These are phyloP conservation scores for Ips typographus DNA, from an alignment of 1,140 invertebrate species.

Conservation along the genomic window DNA sequence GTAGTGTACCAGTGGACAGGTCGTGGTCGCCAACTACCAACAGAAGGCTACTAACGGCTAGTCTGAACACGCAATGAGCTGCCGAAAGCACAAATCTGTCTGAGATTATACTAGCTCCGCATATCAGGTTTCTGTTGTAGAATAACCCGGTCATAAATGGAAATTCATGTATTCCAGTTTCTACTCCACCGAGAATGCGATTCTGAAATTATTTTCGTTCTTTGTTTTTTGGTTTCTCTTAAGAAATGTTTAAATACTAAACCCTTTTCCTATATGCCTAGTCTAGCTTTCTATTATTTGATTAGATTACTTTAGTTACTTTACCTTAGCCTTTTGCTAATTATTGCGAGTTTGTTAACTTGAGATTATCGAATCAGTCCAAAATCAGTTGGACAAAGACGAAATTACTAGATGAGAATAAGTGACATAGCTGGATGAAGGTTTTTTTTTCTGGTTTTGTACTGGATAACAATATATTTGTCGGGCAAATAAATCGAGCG, in stretches of 20 bases:
- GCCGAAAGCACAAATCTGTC: constrained; percentile 65
- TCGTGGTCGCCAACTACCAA: constrained; percentile 57
- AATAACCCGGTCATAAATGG: constrained; percentile 67
- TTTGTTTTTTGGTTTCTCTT: not conserved
- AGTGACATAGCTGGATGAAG: too few species aligned
- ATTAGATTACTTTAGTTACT: too few species aligned
- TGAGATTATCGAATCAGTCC: too few species aligned
- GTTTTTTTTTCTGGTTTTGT: too few species aligned
- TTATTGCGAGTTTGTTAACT: too few species aligned
- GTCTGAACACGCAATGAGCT: constrained; percentile 62
- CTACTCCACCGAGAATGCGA: constrained; percentile 62
- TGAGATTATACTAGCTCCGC: constrained; percentile 68
- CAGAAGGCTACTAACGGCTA: constrained; percentile 39
- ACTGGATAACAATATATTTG: too few species aligned
- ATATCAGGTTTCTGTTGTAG: constrained; percentile 56
- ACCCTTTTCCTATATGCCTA: not conserved
- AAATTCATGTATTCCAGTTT: constrained; percentile 64
- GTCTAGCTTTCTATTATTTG: too few species aligned
- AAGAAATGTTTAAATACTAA: not conserved
- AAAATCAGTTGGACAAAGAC: too few species aligned
- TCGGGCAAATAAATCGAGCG: too few species aligned
- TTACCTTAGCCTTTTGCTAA: too few species aligned
- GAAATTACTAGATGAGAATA: too few species aligned
- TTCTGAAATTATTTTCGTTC: constrained; percentile 18
- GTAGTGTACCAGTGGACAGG: constrained; percentile 30